Base-by-base conservation (phyloP, 2,113 vertebrate species). In the Nannospalax galili region DNA sequence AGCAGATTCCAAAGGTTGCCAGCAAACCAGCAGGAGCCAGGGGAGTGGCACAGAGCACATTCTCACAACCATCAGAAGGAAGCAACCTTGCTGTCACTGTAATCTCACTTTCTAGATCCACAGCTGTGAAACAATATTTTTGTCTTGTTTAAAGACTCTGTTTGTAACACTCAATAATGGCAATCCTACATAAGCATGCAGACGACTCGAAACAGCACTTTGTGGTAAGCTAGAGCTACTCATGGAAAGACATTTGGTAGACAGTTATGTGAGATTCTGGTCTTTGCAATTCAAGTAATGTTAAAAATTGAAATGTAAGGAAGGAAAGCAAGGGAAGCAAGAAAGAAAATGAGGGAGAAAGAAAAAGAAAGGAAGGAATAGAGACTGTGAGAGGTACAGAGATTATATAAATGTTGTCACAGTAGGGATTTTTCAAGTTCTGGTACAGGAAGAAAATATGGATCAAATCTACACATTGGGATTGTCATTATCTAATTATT, bases 241-340 rank as follows among this genome's bases (percentile, higher is more conserved):
- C 37, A n/a, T 30, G n/a, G 20, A 79, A 92, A 88, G 60, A 67
- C n/a, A 73, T 16, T 9, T 75, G 7, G 10, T 70, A 58, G 14
- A 10, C 9, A 84, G 35, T 16, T 40, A 37, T 65, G 40, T 65
- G 48, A 65, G 19, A 67, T 88, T 32, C n/a, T 82, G 16, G 12
- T 45, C 2, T 67, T 64, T 48, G 2, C 19, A 32, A 64, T 58
- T 4, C 73, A 82, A 92, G 42, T 40, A 69, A 62, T 52, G 2
- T 26, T 88, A 10, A 48, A 65, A 74, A 88, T 17, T 48, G 1
- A 40, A 84, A 82, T 52, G 14, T 32, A 15, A 28, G 9, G 32
- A 56, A 42, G 52, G 5, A 2, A 0, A 16, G 7, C 60, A 19
- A 45, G 52, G 5, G 4, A 0, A 16, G 7, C 60, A 19, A 45